Evolutionary conservation across 2,888 invertebrate species (phyloP).

Genomic region (Agrotis exclamationis): DNA sequence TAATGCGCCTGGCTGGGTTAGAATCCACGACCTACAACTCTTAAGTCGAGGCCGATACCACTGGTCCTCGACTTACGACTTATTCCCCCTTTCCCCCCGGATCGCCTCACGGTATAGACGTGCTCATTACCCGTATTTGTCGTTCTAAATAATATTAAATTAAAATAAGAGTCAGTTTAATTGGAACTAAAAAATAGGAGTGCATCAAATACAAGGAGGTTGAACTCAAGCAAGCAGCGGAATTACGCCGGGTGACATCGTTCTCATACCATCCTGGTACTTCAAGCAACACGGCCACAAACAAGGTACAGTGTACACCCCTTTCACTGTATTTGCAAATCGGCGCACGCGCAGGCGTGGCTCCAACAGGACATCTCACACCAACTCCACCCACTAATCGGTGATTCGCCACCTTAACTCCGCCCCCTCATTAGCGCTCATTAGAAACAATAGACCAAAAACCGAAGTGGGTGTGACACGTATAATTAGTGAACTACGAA

Average conservation of each 20-base stretch:
- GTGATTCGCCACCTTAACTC: not conserved
- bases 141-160: not conserved
- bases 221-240: not conserved
- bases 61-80: no score
- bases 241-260: not conserved
- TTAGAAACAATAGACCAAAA: not conserved
- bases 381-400: not conserved
- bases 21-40: no score
- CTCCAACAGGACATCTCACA: not conserved
- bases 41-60: no score
- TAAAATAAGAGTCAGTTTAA: not conserved
- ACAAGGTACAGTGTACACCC: conserved; percentile 1
- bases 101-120: conserved; percentile 2
- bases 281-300: not conserved
- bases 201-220: conserved; percentile 1
- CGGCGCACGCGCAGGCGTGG: not conserved
- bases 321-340: not conserved
- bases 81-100: conserved; percentile 2
- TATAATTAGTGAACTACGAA: not conserved
- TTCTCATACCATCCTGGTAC: not conserved
- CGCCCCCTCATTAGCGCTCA: not conserved
- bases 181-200: conserved; percentile 1
- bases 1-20: no score
- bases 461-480: not conserved
- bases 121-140: not conserved